phyloP scores from a whole-genome alignment of 1,140 invertebrate species.

The Hydropsyche tenuis region DNA sequence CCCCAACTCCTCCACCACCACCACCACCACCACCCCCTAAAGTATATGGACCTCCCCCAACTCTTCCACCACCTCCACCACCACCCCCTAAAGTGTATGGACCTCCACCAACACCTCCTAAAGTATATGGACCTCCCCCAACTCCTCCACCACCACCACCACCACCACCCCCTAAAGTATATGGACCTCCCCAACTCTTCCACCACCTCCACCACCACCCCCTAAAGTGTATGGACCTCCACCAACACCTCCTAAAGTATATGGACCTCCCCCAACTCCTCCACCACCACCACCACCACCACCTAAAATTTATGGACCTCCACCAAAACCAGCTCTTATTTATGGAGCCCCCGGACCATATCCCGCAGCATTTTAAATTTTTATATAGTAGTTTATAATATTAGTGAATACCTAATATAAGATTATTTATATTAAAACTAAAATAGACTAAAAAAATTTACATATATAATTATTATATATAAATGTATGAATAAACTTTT shows the following conservation, averaged over 20 bases:
- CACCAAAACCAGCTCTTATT: conserved; percentile 6
- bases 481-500: too few species aligned
- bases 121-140: conserved; percentile 47
- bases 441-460: too few species aligned
- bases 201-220: conserved; percentile 18
- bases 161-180: conserved; percentile 16
- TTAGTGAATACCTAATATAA: neutral
- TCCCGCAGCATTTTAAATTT: neutral
- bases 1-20: conserved; percentile 31
- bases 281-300: conserved; percentile 32
- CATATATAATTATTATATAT: too few species aligned
- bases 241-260: conserved; percentile 27
- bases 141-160: conserved; percentile 28
- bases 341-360: conserved; percentile 4
- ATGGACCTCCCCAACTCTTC: neutral
- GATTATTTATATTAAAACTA: neutral
- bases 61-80: conserved; percentile 30
- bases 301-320: neutral
- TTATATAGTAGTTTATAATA: neutral
- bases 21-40: conserved; percentile 17
- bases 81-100: neutral
- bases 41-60: conserved; percentile 29
- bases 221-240: conserved; percentile 15
- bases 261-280: conserved; percentile 31
- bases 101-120: conserved; percentile 34